Evolutionary conservation across 1,140 invertebrate genomes (phyloP), one percentile per base, ranked within the genome.

Genomic region (Megathymus violae): DNA sequence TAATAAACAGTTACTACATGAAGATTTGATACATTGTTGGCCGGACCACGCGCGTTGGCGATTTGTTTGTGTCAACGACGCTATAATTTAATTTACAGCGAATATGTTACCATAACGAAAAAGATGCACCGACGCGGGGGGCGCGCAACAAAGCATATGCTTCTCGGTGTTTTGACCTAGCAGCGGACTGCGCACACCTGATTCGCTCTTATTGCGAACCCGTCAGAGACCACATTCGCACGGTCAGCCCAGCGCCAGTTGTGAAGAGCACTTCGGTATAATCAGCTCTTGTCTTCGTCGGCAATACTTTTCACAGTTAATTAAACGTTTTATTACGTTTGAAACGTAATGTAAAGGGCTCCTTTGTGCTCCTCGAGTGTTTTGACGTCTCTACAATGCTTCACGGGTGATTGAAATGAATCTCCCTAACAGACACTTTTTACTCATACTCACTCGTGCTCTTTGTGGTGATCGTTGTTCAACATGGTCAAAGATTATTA

Each of bases 261-360:
- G 44, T 44, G 16, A 69, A 67, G 58, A 59, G 44, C 51, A 58
- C 64, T 50, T 74, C 56, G 61, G 25, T 59, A 74, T 69, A 76
- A 76, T 77, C 66, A 78, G 50, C 69, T 64, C 67, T 73, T 76
- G 71, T 74, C 71, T 74, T 78, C 70, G 67, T 73, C 51, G 44
- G 56, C 54, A 62, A 69, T 69, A 71, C 69, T 72, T 73, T 71
- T 78, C 61, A 78, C 71, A 69, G 66, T 77, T 80, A 82, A 80
- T 80, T 80, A 76, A 80, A 76, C 70, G 68, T 75, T 74, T 76
- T 75, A 74, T 78, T 76, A 54, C 69, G 19, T 59, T 70, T 64
- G 64, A 61, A 73, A 78, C 46, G 50, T 27, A 60, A 71, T 67
- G 69, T 63, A n/a, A 67, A 68, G 64, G 50, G 15, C 56, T 44